Percentiles rank a stretch among this genome's conserved stretches.
phyloP scores from a whole-genome alignment of 2,888 invertebrate species.

The Nebria salina region DNA sequence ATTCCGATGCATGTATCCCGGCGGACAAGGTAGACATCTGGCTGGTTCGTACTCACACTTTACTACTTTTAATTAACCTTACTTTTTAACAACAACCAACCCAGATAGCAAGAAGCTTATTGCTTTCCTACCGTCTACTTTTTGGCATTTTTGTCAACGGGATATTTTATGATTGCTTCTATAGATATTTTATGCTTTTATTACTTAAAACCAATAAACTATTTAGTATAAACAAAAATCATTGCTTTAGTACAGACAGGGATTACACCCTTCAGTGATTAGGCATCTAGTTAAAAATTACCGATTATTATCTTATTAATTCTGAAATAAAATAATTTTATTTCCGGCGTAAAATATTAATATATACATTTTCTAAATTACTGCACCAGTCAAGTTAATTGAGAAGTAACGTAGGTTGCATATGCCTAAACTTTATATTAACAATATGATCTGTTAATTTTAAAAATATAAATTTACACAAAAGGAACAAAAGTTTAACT shows the following conservation, averaged over 20 bases:
- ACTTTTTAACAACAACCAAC: constrained; percentile 26
- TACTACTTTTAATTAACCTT: constrained; percentile 54
- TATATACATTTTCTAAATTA: too few species aligned
- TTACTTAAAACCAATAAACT: not conserved
- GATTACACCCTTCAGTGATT: not conserved
- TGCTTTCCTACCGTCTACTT: constrained; percentile 9
- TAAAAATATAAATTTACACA: too few species aligned
- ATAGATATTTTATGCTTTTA: not conserved
- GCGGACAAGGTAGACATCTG: constrained; percentile 91
- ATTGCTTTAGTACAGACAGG: not conserved
- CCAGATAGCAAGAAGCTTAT: constrained; percentile 3
- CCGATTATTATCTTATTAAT: not conserved
- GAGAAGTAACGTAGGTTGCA: too few species aligned
- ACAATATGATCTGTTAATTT: too few species aligned
- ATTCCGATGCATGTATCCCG: constrained; percentile 99
- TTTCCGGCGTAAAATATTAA: too few species aligned
- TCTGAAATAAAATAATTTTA: not conserved
- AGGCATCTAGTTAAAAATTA: not conserved
- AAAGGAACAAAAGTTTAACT: too few species aligned
- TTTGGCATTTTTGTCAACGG: not conserved
- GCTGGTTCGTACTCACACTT: constrained; percentile 70
- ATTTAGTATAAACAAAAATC: not conserved
- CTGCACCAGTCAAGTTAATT: too few species aligned
- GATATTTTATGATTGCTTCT: not conserved
- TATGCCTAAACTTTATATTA: too few species aligned